Conservation (phyloP, 2,797 vertebrate species). For the Zalophus californianus region DNA sequence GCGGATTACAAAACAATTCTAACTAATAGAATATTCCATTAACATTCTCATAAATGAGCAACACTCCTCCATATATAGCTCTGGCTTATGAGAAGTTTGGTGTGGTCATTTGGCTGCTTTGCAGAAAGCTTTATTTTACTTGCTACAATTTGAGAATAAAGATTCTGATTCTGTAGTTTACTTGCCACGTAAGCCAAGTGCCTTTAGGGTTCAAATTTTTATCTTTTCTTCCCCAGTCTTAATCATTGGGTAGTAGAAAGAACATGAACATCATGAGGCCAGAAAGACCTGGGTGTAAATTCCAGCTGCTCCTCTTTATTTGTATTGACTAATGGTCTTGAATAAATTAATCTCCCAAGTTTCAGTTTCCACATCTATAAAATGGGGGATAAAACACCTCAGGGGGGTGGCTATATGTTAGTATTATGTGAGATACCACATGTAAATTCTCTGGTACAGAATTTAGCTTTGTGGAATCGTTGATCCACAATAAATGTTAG, state of each 20-base stretch:
- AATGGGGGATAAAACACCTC: background rate
- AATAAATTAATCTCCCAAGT: background rate
- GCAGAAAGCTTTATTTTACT: constrained; percentile 13
- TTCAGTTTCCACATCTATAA: background rate
- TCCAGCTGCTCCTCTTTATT: background rate
- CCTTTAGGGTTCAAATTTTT: background rate
- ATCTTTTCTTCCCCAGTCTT: background rate
- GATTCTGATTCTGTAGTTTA: constrained; percentile 22
- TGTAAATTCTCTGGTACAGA: background rate
- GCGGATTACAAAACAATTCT: background rate
- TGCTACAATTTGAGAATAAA: background rate
- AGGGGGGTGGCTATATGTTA: background rate
- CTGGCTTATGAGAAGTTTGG: background rate
- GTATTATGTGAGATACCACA: background rate
- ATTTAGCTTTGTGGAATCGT: constrained; percentile 3
- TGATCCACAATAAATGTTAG: background rate
- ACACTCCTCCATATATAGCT: background rate
- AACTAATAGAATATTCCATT: background rate
- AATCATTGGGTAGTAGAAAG: constrained; percentile 7
- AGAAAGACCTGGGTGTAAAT: background rate
- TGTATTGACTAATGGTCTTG: background rate
- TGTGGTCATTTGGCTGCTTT: constrained; percentile 10
- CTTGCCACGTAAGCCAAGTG: background rate
- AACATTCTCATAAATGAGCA: constrained; percentile 4
- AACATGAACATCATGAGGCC: background rate